Base-by-base conservation (phyloP, 2,888 invertebrate genomes). In the Polydrusus pterygomalis region DNA sequence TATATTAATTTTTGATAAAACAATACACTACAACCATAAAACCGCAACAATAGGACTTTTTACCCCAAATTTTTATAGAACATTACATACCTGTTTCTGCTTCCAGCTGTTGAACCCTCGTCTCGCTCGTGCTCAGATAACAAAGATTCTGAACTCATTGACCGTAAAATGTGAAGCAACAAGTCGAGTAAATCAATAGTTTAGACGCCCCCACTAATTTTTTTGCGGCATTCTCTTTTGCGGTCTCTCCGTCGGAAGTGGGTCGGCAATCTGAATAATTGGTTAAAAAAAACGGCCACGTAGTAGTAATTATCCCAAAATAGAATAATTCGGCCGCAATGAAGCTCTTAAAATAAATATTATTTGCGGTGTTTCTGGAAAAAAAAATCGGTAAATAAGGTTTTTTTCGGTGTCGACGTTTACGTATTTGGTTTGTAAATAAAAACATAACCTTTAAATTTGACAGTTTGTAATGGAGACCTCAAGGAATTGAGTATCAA, bases 111-210 rank as follows among this genome's bases (percentile, higher is more conserved):
- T 69, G 56, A 64, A 70, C 63, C 13, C n/a, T 65, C 65, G 58
- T 70, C 70, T 7, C 58, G 70, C 67, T 77, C 77, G 74, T 74
- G 70, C 47, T 77, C 68, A 43, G 74, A 74, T 38, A 77, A 64
- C 58, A 77, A 70, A 20, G 74, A 74, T 49, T 74, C 74, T 51
- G 77, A 77, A 70, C 73, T 77, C 77, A 77, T 77, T 73, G 65
- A 77, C 73, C 68, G 72, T 43, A 47, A 71, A 65, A 71, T 62
- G 34, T 68, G 56, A 64, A 64, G 74, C 74, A 74, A 71, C 71
- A 71, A 63, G 71, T 71, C n/a, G 45, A 60, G 51, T 30, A 73
- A 74, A 74, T 75, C 75, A 75, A 75, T 75, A 75, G 51, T 70
- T 70, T 11, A 38, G 17, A 15, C 49, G 56, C 74, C 70, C 75